A percentile compares a stretch with the other conserved stretches of the same genome.
These are phyloP conservation scores for Acanthopleura granulata DNA, from an alignment of 2,888 invertebrate genomes.

Conservation along the genomic window DNA sequence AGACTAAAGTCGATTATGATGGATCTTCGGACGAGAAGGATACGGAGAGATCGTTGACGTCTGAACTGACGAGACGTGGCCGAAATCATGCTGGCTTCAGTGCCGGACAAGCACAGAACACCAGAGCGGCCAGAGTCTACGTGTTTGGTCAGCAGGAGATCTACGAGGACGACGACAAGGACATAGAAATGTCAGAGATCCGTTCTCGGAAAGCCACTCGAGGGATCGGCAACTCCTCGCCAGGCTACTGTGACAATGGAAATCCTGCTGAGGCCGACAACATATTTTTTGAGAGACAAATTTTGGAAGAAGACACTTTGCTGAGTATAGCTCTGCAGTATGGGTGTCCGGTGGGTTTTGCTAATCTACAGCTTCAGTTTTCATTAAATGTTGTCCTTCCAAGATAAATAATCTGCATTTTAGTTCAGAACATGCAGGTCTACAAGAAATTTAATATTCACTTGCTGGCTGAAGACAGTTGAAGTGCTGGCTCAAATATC, in stretches of 20 bases:
- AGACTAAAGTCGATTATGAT: constrained; percentile 19
- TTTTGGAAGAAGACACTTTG: constrained; percentile 56
- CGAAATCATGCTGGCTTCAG: not conserved
- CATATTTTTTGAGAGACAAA: constrained; percentile 46
- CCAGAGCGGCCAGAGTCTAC: constrained; percentile 55
- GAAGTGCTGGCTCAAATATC: too few relatives aligned
- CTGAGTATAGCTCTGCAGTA: constrained; percentile 59
- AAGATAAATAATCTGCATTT: too few relatives aligned
- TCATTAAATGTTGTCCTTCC: too few relatives aligned
- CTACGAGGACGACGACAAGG: constrained; percentile 50
- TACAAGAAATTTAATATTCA: too few relatives aligned
- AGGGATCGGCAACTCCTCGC: not conserved
- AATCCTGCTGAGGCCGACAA: constrained; percentile 26
- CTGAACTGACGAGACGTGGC: too few relatives aligned
- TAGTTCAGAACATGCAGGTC: too few relatives aligned
- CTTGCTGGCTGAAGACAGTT: too few relatives aligned
- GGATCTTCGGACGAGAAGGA: constrained; percentile 13
- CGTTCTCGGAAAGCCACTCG: constrained; percentile 35
- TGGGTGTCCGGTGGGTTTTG: constrained; percentile 57
- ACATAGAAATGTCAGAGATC: constrained; percentile 56
- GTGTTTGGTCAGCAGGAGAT: constrained; percentile 56
- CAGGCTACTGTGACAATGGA: not conserved
- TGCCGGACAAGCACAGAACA: constrained; percentile 54
- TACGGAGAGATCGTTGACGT: not conserved
- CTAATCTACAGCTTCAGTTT: not conserved